Evolutionary conservation across 23 tunicate genomes (phyloP), one percentile per base, ranked within the genome.

Genomic region (Halocynthia aurantium): DNA sequence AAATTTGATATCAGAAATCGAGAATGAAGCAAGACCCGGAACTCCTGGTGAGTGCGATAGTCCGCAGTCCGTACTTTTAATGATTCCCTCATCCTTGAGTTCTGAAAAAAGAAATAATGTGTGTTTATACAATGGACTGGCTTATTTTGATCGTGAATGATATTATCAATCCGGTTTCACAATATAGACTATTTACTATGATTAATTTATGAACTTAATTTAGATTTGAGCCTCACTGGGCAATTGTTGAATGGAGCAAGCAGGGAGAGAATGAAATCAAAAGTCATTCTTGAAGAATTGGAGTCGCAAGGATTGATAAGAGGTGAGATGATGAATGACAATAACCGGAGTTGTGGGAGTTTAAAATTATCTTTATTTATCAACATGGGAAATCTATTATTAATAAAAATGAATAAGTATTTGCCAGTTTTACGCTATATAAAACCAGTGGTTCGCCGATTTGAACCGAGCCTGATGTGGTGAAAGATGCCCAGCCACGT

Each of bases 231-330:
- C 19, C 76, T 89, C n/a, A 80, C 81, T 22, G 96, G 96, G 8
- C 73, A 66, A 8, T 84, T 80, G 67, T 80, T 89, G 55, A 83
- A 69, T 50, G 80, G 84, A 61, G 96, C 87, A 40, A 82, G 83
- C 12, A 54, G 89, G 12, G 85, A 76, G 57, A 70, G 93, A 82
- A 67, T 87, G 78, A 82, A 65, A 56, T 92, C 98, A 6, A 86
- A 78, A 77, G 85, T 84, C 11, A 92, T 92, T 18, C 58, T 92
- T 20, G 84, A 92, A 78, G 98, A 86, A 60, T 82, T 92, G 5
- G 85, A 92, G 66, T 91, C 98, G 63, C 85, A 92, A 79, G 98
- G 98, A 9, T 82, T 92, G 52, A 92, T 92, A 68, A 20, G 76
- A 72, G 87, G 98, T 92, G 62, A 57, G 50, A 20, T 20, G n/a